These are phyloP conservation scores for Brachionus asplanchnoidis DNA, from an alignment of 1,140 invertebrate species.

Conservation along the genomic window DNA sequence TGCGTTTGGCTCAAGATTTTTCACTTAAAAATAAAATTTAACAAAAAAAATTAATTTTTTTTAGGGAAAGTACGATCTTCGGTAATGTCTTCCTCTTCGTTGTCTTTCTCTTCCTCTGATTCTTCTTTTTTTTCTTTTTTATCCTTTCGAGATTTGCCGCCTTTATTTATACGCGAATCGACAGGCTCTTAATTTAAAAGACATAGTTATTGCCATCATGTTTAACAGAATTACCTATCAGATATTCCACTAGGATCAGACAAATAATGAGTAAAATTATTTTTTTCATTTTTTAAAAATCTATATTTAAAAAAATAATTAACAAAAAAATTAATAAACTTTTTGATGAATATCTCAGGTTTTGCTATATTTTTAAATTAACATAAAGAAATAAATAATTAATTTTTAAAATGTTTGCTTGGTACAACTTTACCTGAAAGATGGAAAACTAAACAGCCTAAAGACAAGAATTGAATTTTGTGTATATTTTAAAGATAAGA, in stretches of 20 bases:
- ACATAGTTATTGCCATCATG: not conserved
- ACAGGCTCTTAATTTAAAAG: not conserved
- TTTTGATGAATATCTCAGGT: not conserved
- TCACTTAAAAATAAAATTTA: slow-evolving; percentile 4
- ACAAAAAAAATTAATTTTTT: not conserved
- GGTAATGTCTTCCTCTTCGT: not conserved
- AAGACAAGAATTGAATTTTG: not conserved
- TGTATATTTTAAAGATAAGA: not conserved
- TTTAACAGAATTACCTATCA: not conserved
- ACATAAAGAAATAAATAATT: not conserved
- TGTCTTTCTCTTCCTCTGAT: slow-evolving; percentile 3
- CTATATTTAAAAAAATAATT: not conserved
- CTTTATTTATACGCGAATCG: no score
- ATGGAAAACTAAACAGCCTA: not conserved
- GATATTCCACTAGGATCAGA: not conserved
- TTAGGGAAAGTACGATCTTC: not conserved
- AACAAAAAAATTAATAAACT: no score
- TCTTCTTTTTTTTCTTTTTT: slow-evolving; percentile 15
- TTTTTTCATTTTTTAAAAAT: not conserved
- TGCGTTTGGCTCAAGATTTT: slow-evolving; percentile 7
- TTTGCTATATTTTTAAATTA: not conserved
- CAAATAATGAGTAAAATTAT: not conserved
- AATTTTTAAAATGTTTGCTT: not conserved
- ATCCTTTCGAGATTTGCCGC: not conserved
- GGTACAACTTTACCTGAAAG: not conserved